Conservation (phyloP, 2,113 vertebrate species). For the Chaenocephalus aceratus region DNA sequence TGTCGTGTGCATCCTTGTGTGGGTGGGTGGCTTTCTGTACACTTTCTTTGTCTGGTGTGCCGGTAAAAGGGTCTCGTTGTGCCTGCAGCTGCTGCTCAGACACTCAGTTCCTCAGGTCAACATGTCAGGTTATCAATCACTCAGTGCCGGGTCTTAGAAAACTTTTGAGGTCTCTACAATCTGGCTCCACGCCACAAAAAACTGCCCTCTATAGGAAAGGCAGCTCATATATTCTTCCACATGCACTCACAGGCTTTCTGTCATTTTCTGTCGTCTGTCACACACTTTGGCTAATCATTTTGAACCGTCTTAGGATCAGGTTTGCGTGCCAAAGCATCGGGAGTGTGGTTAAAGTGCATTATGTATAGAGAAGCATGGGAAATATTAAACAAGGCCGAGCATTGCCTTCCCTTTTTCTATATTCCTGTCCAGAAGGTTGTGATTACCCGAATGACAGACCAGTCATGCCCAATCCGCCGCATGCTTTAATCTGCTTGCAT, state of each 20-base stretch:
- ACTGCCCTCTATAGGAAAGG: not conserved
- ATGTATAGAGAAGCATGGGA: not conserved
- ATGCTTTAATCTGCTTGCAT: slow-evolving; percentile 1
- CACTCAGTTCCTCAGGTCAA: slow-evolving; percentile 6
- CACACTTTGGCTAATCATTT: not conserved
- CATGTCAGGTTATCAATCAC: slow-evolving; percentile 1
- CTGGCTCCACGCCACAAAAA: not conserved
- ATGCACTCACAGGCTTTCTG: not conserved
- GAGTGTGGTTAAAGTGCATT: slow-evolving; percentile 13
- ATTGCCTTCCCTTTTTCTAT: not conserved
- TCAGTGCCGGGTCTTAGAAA: not conserved
- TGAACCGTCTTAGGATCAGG: not conserved
- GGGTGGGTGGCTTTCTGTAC: slow-evolving; percentile 1
- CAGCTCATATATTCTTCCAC: not conserved
- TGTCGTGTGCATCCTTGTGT: not conserved
- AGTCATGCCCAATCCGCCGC: slow-evolving; percentile 39
- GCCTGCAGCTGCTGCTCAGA: slow-evolving; percentile 21
- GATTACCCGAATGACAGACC: slow-evolving; percentile 44
- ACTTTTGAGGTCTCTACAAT: not conserved
- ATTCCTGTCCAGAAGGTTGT: slow-evolving; percentile 37
- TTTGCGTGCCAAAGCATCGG: slow-evolving; percentile 4
- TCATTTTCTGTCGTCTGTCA: not conserved
- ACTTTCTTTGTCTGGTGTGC: slow-evolving; percentile 35
- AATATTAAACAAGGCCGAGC: slow-evolving; percentile 18
- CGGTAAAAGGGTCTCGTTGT: slow-evolving; percentile 2